Conservation (phyloP, 2,797 vertebrate species). For the Mionectes olivaceus region DNA sequence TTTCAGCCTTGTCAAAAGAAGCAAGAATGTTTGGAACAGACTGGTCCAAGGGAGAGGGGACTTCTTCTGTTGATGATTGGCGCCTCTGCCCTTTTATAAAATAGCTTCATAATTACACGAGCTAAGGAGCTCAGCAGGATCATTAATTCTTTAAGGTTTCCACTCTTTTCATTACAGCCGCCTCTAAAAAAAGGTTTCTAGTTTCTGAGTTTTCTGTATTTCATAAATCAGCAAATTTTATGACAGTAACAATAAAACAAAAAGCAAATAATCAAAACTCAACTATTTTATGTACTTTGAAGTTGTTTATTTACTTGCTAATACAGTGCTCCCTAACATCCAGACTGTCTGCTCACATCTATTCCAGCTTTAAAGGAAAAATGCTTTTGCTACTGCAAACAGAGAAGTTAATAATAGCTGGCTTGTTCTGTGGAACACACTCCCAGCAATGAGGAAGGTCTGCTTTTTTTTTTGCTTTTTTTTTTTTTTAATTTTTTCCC, state of each 20-base stretch:
- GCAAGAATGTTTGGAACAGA: background rate
- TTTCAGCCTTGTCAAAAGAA: background rate
- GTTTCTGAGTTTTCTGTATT: background rate
- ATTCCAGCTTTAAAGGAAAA: background rate
- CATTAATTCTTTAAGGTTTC: background rate
- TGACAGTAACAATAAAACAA: background rate
- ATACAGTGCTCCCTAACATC: background rate
- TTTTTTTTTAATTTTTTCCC: background rate
- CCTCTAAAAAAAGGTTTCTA: background rate
- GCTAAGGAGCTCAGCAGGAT: background rate
- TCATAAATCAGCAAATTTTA: background rate
- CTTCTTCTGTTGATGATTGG: background rate
- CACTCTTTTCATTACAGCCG: background rate
- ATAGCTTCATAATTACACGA: background rate
- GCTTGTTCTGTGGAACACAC: constrained; percentile 46
- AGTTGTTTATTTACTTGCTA: background rate
- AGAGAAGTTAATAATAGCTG: constrained; percentile 55
- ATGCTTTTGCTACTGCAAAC: constrained; percentile 33
- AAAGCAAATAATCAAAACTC: background rate
- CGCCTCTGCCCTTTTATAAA: background rate
- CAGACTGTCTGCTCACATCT: background rate
- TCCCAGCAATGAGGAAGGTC: background rate
- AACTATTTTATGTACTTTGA: background rate
- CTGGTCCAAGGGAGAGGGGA: background rate
- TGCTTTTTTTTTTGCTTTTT: background rate